Base-by-base conservation (phyloP, 2,797 vertebrate species). In the Lacerta viridis region DNA sequence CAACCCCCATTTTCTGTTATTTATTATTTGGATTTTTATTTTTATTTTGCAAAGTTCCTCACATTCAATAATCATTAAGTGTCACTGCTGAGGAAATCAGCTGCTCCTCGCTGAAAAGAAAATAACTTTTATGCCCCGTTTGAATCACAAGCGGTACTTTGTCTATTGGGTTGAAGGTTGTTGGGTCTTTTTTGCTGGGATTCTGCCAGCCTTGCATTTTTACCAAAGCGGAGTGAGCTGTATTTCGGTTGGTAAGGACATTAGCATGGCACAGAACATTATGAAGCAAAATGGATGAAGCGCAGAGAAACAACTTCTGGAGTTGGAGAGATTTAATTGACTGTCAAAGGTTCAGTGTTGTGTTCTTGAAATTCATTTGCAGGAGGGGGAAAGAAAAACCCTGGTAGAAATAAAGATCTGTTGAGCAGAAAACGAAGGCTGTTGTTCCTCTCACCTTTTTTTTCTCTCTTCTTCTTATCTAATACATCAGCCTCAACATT, bases 41-140 rank as follows among this genome's bases (percentile, higher is more conserved):
- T 33, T 33, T 33, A 1, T 33, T 61, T 94, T 89, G 85, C 93
- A 92, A 94, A 96, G 90, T 93, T 93, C 89, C 92, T 89, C 92
- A 76, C 0, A 85, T 93, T 92, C 88, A 95, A 92, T 95, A 90
- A 95, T 95, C 94, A 90, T 95, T 96, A 91, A 96, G 92, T 91
- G 91, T 94, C 91, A 93, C 92, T 94, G 89, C 92, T 93, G 91
- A 92, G 88, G 87, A 96, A 96, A 96, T 96, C 88, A 93, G 90
- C 94, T 96, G 88, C 94, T 95, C 91, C 89, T 90, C 82, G 90
- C 91, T 92, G 91, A 95, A 96, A 85, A 92, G 87, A 93, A 95
- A 95, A 92, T 87, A 93, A 83, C 72, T 91, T 88, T 64, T 75
- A 80, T 41, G 2, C 66, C 83, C 82, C 18, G 59, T 55, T 90